phyloP scores from a whole-genome alignment of 37 sponge, comb jelly and placozoan genomes.

The Ianthella basta region DNA sequence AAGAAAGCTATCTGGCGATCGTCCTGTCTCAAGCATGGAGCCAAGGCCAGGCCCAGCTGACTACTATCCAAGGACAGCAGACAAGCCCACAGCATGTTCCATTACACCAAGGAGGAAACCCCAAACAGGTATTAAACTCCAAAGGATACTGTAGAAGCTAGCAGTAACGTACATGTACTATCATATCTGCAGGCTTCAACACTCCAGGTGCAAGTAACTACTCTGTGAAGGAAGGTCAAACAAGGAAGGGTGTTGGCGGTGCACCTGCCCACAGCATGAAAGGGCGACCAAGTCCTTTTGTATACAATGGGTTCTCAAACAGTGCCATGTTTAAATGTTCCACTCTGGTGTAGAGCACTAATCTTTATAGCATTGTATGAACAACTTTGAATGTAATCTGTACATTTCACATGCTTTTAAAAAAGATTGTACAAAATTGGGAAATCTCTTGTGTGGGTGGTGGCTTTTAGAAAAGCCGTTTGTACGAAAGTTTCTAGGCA shows the following conservation, averaged over 20 bases:
- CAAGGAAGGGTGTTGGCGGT: slow-evolving; percentile 4
- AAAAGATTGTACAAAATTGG: too few relatives aligned
- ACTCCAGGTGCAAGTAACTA: slow-evolving; percentile 37
- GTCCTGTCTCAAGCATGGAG: not conserved
- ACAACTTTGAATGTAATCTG: not conserved
- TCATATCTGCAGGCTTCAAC: slow-evolving; percentile 14
- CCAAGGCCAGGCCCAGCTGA: slow-evolving; percentile 40
- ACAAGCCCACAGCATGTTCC: not conserved
- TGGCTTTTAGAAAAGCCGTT: too few relatives aligned
- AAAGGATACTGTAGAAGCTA: not conserved
- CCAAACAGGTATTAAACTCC: slow-evolving; percentile 2
- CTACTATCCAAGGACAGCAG: slow-evolving; percentile 1
- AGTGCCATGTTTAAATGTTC: slow-evolving; percentile 20
- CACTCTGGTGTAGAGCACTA: not conserved
- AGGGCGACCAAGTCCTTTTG: slow-evolving; percentile 40
- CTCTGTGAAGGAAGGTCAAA: slow-evolving; percentile 11
- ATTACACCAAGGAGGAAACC: slow-evolving; percentile 50
- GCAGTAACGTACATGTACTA: not conserved
- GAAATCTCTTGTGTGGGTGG: too few relatives aligned
- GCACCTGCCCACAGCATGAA: slow-evolving; percentile 39
- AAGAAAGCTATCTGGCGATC: not conserved
- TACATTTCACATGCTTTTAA: not conserved
- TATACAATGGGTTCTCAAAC: slow-evolving; percentile 46
- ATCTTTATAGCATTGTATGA: too few relatives aligned
- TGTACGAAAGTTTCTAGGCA: too few relatives aligned